Base-by-base conservation (phyloP, 2,797 vertebrate genomes). In the Percopsis omiscomaycus region DNA sequence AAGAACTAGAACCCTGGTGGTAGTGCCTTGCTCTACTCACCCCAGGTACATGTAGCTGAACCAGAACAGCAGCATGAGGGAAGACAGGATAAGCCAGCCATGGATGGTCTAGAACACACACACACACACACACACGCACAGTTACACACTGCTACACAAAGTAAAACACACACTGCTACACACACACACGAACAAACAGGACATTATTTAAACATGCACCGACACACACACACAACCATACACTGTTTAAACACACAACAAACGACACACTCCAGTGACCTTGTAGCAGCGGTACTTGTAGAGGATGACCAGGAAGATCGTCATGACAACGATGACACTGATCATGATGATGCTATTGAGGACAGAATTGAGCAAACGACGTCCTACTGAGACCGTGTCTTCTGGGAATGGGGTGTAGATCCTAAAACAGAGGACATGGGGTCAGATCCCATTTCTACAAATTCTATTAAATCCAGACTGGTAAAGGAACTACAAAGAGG, bases 271-370 rank as follows among this genome's bases (percentile, higher is more conserved):
- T 27, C 5, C 1, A 53, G 22, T 86, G 75, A 98, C 96, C 95
- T 96, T 98, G 87, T 98, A 98, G 86, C 96, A 98, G 80, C 95
- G 94, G 59, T 97, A 95, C 81, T 98, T 98, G 83, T 98, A 98
- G 52, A 98, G 93, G 29, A 95, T 66, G 1, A 98, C 96, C 71
- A 98, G 91, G 75, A 98, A 93, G 79, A 98, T 89, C 0, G 96
- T 98, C 96, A 98, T 97, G 65, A 96, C 89, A 28, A 98, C 91
- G 3, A 98, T 98, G 88, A 98, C 96, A 1, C 95, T 96, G 91
- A 97, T 95, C 96, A 98, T 98, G 78, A 98, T 92, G 69, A 97
- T 89, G 46, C 95, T 97, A 89, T 98, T 98, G 66, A 98, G 87
- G 76, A 98, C 89, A 0, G 96, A 98, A 88, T 96, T 94, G 77